Evolutionary conservation across 2,797 vertebrate genomes (phyloP), one percentile per base, ranked within the genome.

Genomic region (Cynopterus sphinx): DNA sequence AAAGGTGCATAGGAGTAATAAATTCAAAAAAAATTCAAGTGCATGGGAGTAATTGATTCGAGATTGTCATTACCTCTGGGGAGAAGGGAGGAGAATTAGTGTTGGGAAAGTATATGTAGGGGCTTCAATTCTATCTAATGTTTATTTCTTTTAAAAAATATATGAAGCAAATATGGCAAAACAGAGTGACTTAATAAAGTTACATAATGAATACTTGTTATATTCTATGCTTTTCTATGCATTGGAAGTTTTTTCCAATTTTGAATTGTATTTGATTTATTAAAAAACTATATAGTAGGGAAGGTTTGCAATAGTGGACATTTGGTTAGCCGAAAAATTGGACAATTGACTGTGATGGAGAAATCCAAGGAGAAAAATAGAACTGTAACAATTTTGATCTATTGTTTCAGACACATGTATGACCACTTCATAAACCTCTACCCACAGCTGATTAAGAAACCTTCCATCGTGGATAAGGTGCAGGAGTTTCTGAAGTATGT

Each of bases 401-500:
- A 5, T 98, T 91, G 1, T 98, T 98, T 95, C 98, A 99, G 99
- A 97, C 99, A 99, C 90, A 99, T 99, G 98, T 98, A 98, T 95
- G 98, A 99, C 97, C 99, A 99, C 98, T 99, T 99, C 98, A 96
- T 97, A 97, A 99, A 99, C 98, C 98, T 99, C 98, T 99, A 99
- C 95, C 99, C 99, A 0, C 99, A 99, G 98, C 96, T 99, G 94
- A 99, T 99, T 98, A 96, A 96, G 15, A 94, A 98, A 31, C 97
- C 98, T 2, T 31, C 96, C 43, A 24, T 98, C 55, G 88, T 99
- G 49, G 90, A 70, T 8, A 98, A 97, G 31, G 98, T 99, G 85
- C 97, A 99, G 97, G 94, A 94, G 91, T 99, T 99, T 97, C 98
- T 99, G 97, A 65, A 11, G 99, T 99, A 98, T 97, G 99, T 98